Conservation (phyloP, 2,113 vertebrate genomes). For the Plotosus lineatus region DNA sequence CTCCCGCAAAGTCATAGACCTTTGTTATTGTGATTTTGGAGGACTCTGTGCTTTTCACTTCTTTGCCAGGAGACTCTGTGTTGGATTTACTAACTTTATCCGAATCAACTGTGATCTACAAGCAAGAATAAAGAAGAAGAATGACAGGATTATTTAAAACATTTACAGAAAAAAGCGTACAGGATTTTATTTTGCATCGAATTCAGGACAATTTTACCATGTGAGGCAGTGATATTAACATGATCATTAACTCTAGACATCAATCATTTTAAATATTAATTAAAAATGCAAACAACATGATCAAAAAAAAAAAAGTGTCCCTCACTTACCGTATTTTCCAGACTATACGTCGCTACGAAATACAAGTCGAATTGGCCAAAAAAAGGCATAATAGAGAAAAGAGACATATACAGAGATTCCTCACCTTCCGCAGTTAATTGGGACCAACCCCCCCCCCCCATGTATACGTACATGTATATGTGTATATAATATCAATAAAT, state of each 20-base stretch:
- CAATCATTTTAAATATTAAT: too few relatives aligned
- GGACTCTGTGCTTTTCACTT: conserved; percentile 68
- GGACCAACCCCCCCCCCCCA: too few relatives aligned
- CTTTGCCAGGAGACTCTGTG: conserved; percentile 56
- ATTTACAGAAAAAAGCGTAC: background rate
- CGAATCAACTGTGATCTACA: conserved; percentile 64
- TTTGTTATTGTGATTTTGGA: conserved; percentile 88
- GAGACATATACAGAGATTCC: too few relatives aligned
- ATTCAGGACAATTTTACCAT: background rate
- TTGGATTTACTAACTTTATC: conserved; percentile 59
- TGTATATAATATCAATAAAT: too few relatives aligned
- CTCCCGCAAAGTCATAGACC: conserved; percentile 94
- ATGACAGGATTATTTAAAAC: background rate
- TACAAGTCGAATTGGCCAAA: too few relatives aligned
- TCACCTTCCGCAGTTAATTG: too few relatives aligned
- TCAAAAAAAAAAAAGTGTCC: too few relatives aligned
- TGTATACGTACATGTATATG: too few relatives aligned
- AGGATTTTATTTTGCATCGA: background rate
- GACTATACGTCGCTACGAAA: too few relatives aligned
- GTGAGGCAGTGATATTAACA: background rate
- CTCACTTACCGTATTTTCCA: too few relatives aligned
- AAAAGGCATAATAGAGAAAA: too few relatives aligned
- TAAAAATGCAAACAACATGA: too few relatives aligned
- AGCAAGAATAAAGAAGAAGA: background rate
- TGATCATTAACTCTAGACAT: background rate